Base-by-base conservation (phyloP, 2,888 invertebrate species). In the Cheiracanthium punctorium region DNA sequence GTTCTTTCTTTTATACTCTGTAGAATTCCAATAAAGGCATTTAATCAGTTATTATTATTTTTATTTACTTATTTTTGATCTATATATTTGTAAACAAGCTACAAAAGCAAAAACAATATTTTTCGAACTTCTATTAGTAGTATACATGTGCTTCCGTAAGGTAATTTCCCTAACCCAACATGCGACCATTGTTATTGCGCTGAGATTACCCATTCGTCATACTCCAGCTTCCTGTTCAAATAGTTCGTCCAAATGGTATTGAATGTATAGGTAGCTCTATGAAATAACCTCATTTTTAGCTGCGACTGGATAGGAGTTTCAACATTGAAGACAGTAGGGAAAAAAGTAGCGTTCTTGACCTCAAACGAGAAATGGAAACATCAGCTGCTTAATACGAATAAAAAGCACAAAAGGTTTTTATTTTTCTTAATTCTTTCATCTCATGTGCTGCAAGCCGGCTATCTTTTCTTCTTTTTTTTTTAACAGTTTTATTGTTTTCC, bases 321-420 rank as follows among this genome's bases (percentile, higher is more conserved):
- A 24, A 17, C 30, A 29, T 8, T 32, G 1, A 14, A n/a, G 32
- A 67, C 67, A 67, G n/a, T 17, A n/a, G 32, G 14, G 30, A 64
- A 64, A 58, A 58, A 67, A 32, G 5, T 1, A 12, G 32, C 32
- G 67, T 30, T 67, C 67, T 67, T 67, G 67, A 67, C 67, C 67
- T 67, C 67, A 67, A 67, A 67, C 17, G 14, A 14, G n/a, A 14
- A 67, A 30, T 67, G 14, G 30, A 30, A 32, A 30, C 24, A 4
- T 64, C 67, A n/a, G 24, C 30, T 30, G 24, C 32, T 32, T 67
- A 12, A 30, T 64, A 12, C 0, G 64, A 64, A 28, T n/a, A n/a
- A 24, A 28, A 8, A 28, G 28, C 7, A 29, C 64, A 32, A 67
- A 30, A 20, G 67, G 14, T n/a, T 30, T 58, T 58, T 58, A 58